phyloP scores from a whole-genome alignment of 23 tunicate genomes.

The Ciona savignyi region DNA sequence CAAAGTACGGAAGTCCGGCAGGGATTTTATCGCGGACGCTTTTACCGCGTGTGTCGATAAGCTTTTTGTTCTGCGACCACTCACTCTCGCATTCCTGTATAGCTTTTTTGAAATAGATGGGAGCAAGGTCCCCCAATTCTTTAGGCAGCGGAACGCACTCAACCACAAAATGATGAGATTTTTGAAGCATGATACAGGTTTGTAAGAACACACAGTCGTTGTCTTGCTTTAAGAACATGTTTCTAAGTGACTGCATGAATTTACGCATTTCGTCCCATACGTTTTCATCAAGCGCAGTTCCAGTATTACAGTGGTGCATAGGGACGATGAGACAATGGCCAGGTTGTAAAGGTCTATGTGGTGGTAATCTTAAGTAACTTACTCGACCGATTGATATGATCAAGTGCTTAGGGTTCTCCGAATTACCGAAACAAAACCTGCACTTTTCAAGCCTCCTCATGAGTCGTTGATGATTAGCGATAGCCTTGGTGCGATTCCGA shows the following conservation, averaged over 20 bases:
- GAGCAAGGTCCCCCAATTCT: constrained; percentile 78
- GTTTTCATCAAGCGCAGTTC: constrained; percentile 82
- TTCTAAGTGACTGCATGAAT: constrained; percentile 53
- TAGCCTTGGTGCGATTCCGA: constrained; percentile 30
- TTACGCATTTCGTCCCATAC: constrained; percentile 86
- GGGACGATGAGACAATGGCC: constrained; percentile 93
- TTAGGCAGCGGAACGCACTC: constrained; percentile 87
- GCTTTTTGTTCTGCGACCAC: constrained; percentile 83
- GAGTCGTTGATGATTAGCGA: constrained; percentile 32
- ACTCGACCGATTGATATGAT: constrained; percentile 65
- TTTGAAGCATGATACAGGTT: constrained; percentile 36
- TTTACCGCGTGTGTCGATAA: constrained; percentile 80
- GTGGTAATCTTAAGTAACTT: constrained; percentile 53
- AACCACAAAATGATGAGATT: constrained; percentile 68
- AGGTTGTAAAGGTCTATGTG: constrained; percentile 43
- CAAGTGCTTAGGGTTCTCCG: constrained; percentile 67
- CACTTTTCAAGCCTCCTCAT: constrained; percentile 74
- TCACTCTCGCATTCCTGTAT: constrained; percentile 90
- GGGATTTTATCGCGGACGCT: constrained; percentile 65
- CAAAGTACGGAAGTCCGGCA: constrained; percentile 82
- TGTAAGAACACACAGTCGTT: constrained; percentile 82
- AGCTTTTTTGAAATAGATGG: constrained; percentile 95
- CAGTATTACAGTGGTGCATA: constrained; percentile 76
- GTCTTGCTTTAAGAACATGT: constrained; percentile 37
- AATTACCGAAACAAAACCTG: constrained; percentile 69